phyloP scores from a whole-genome alignment of 2,888 invertebrate species.

The Papilio demoleus region DNA sequence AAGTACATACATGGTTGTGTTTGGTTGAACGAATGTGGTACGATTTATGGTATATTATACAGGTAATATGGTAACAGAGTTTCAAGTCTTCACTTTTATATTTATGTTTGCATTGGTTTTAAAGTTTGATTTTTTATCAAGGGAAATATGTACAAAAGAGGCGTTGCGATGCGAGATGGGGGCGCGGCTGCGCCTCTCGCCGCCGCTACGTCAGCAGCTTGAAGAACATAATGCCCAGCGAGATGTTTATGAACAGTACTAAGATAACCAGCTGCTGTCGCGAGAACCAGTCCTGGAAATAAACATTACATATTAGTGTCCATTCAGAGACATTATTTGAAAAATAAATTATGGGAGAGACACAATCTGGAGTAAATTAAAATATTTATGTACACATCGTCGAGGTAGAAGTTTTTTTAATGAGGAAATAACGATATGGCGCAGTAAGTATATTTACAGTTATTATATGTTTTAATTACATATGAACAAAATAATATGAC shows the following conservation, averaged over 20 bases:
- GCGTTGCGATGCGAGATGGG: slow-evolving; percentile 47
- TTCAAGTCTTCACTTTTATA: slow-evolving; percentile 60
- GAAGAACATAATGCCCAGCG: slow-evolving; percentile 97
- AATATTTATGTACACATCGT: too few species aligned
- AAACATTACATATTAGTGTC: slow-evolving; percentile 4
- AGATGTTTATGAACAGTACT: slow-evolving; percentile 96
- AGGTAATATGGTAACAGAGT: slow-evolving; percentile 53
- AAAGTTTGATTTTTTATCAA: slow-evolving; percentile 58
- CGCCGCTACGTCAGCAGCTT: slow-evolving; percentile 96
- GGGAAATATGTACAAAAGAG: slow-evolving; percentile 64
- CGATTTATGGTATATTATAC: slow-evolving; percentile 51
- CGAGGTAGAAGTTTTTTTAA: neutral
- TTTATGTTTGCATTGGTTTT: slow-evolving; percentile 63
- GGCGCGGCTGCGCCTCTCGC: slow-evolving; percentile 78
- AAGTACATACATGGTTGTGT: slow-evolving; percentile 58
- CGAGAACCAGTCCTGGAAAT: slow-evolving; percentile 96
- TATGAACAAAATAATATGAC: neutral
- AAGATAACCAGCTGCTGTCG: slow-evolving; percentile 97
- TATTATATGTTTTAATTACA: neutral
- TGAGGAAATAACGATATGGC: neutral
- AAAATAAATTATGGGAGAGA: neutral
- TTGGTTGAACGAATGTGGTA: slow-evolving; percentile 50
- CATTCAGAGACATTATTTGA: neutral
- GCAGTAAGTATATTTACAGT: neutral
- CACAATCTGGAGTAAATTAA: too few species aligned